Evolutionary conservation across 2,113 vertebrate species (phyloP).

Genomic region (Arenaria interpres): DNA sequence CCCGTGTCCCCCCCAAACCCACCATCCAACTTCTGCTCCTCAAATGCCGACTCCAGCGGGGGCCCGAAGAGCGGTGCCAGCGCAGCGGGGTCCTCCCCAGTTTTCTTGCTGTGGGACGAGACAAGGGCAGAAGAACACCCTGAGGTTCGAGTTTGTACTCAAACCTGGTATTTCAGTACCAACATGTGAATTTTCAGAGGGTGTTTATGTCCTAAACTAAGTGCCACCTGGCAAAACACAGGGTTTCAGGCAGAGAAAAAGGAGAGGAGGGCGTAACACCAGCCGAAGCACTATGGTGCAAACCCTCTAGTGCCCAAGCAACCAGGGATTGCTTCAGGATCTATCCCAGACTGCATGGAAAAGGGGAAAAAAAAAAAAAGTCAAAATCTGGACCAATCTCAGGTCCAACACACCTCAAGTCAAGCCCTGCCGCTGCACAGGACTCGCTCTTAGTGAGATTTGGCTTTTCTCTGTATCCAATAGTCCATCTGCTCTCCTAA

Average conservation of each 20-base stretch:
- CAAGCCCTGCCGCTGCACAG: rapidly evolving
- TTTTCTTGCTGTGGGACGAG: constrained; percentile 74
- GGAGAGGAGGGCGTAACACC: rapidly evolving
- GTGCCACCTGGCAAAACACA: rapidly evolving
- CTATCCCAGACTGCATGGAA: not conserved
- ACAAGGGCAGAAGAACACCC: not conserved
- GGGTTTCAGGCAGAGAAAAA: not conserved
- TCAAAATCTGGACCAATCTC: rapidly evolving
- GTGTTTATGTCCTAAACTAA: rapidly evolving
- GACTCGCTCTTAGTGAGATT: not conserved
- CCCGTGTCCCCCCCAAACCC: not conserved
- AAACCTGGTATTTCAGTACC: rapidly evolving
- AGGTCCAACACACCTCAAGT: not conserved
- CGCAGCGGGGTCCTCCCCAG: constrained; percentile 74
- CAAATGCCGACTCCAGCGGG: constrained; percentile 86
- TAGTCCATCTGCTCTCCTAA: not conserved
- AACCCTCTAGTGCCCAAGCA: rapidly evolving
- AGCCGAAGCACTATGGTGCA: rapidly evolving
- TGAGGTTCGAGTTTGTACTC: rapidly evolving
- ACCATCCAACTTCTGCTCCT: constrained; percentile 91
- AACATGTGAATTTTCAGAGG: rapidly evolving
- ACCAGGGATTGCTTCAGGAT: not conserved
- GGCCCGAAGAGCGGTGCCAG: constrained; percentile 86
- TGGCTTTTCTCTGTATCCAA: not conserved
- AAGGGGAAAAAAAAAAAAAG: not conserved